phyloP scores from a whole-genome alignment of 1,140 invertebrate species.

The Lutraria rhynchaena region DNA sequence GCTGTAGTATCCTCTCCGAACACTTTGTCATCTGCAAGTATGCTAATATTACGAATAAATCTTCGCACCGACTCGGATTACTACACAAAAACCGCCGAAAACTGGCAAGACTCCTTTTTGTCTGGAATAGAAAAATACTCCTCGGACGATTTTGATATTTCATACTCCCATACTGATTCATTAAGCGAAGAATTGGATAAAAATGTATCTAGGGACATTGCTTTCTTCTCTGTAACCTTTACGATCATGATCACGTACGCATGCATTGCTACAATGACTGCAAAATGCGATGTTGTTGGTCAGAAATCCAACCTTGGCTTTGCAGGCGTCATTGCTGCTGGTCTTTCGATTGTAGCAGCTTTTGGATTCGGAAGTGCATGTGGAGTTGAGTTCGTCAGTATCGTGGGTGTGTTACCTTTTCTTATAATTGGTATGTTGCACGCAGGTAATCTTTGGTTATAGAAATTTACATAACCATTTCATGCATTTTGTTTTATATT shows the following conservation, averaged over 20 bases:
- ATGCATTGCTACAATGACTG: constrained; percentile 54
- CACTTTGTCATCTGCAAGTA: background rate
- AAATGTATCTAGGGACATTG: constrained; percentile 55
- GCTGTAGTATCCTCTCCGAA: background rate
- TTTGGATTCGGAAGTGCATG: constrained; percentile 95
- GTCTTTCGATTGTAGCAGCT: constrained; percentile 90
- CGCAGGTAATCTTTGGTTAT: background rate
- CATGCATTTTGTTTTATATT: no score
- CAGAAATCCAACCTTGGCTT: constrained; percentile 93
- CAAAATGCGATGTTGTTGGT: constrained; percentile 28
- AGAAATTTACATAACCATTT: no score
- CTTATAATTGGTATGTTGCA: constrained; percentile 96
- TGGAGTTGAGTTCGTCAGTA: constrained; percentile 96
- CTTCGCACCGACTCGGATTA: constrained; percentile 6
- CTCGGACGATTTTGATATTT: background rate
- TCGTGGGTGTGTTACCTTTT: constrained; percentile 97
- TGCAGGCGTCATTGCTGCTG: constrained; percentile 94
- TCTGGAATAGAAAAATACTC: background rate
- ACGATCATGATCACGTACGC: constrained; percentile 64
- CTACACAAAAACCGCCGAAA: background rate
- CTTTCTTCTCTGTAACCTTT: constrained; percentile 60
- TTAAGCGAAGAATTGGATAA: constrained; percentile 32
- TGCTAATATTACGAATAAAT: constrained; percentile 1
- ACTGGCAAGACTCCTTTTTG: constrained; percentile 26
- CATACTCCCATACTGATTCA: constrained; percentile 28